These are phyloP conservation scores for Furcifer pardalis DNA, from an alignment of 2,797 vertebrate species.

Conservation along the genomic window DNA sequence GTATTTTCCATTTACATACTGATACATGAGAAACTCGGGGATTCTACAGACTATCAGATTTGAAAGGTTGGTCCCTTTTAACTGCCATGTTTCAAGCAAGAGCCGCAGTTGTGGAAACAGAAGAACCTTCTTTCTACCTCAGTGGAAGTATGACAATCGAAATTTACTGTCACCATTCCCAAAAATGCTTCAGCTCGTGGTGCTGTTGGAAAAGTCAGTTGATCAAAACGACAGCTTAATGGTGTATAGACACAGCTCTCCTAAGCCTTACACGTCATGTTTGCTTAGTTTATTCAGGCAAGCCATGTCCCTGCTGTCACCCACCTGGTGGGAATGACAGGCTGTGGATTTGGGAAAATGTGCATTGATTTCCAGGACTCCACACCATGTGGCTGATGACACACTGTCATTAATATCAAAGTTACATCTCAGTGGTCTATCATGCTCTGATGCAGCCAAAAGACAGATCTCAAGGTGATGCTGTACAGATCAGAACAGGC, in stretches of 20 bases:
- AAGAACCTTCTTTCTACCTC: constrained; percentile 31
- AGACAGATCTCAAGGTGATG: too few relatives aligned
- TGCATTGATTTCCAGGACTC: background rate
- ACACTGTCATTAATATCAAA: background rate
- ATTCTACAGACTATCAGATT: background rate
- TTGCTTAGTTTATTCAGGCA: constrained; percentile 22
- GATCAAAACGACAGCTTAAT: constrained; percentile 42
- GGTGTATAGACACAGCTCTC: constrained; percentile 12
- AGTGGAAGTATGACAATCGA: background rate
- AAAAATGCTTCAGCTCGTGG: background rate
- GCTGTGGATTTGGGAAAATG: background rate
- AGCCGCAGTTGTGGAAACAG: constrained; percentile 5
- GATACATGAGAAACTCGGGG: background rate
- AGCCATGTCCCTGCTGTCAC: constrained; percentile 2
- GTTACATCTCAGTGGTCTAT: background rate
- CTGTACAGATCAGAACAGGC: too few relatives aligned
- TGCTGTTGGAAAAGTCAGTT: background rate
- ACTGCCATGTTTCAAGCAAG: background rate
- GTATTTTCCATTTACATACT: background rate
- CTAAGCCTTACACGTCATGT: constrained; percentile 1
- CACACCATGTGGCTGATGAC: background rate
- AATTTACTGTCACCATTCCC: constrained; percentile 20
- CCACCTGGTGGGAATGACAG: background rate
- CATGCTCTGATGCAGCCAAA: too few relatives aligned
- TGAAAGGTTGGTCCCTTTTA: background rate